phyloP scores from a whole-genome alignment of 2,113 vertebrate genomes.

The Tretioscincus oriximinensis region DNA sequence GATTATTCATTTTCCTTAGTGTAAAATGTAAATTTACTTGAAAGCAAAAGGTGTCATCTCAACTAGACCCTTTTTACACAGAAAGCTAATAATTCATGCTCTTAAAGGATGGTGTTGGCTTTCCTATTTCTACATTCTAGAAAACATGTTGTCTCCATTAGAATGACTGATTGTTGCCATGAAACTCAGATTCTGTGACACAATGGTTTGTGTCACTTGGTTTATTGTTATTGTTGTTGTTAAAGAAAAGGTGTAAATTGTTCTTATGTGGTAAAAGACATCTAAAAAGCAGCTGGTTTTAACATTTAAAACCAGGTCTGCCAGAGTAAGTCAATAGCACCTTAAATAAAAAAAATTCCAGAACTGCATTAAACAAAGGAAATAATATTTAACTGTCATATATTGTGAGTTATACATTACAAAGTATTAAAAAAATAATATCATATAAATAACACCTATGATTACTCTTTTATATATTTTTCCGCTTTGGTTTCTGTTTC shows the following conservation, averaged over 20 bases:
- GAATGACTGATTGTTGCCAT: conserved; percentile 30
- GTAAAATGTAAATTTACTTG: conserved; percentile 44
- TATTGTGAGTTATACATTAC: too few species aligned
- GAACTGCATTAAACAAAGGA: too few species aligned
- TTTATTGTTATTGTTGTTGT: conserved; percentile 26
- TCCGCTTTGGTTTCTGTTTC: too few species aligned
- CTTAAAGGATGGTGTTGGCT: conserved; percentile 7
- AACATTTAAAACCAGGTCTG: background rate
- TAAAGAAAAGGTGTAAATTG: background rate
- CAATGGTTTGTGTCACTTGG: conserved; percentile 28
- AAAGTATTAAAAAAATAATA: too few species aligned
- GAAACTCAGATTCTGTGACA: conserved; percentile 24
- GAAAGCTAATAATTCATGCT: conserved; percentile 1
- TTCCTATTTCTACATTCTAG: conserved; percentile 22
- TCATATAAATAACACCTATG: too few species aligned
- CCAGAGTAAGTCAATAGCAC: too few species aligned
- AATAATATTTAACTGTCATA: too few species aligned
- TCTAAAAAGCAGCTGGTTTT: background rate
- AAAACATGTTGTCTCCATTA: conserved; percentile 15
- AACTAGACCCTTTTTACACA: background rate
- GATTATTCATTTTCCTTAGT: conserved; percentile 28
- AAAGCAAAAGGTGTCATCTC: conserved; percentile 5
- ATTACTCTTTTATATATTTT: background rate
- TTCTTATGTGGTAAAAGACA: too few species aligned
- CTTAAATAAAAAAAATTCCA: too few species aligned